Base-by-base conservation (phyloP, 2,113 vertebrate species). In the Lutjanus erythropterus region DNA sequence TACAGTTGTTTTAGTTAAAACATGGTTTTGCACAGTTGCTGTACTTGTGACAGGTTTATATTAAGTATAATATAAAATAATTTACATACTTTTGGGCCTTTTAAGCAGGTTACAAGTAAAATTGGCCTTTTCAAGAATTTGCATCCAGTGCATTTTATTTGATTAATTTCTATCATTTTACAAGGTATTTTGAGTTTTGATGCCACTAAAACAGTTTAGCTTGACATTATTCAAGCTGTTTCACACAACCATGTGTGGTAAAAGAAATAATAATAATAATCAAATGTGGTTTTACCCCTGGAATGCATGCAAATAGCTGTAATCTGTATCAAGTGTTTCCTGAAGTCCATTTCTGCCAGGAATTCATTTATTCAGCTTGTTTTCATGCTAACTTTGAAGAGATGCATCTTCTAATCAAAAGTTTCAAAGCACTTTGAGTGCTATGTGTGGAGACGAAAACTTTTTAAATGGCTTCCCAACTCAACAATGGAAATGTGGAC, bases 391-490 rank as follows among this genome's bases (percentile, higher is more conserved):
- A 73, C 80, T 75, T 71, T 85, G 59, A 64, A 87, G 83, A 86
- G 89, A 88, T 74, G 59, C 75, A 82, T 85, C 83, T 91, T 84
- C 75, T 78, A 78, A 80, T 82, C 74, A 75, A 92, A 92, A 89
- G 80, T 92, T 90, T 89, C 52, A 42, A 55, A 89, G 84, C 86
- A 70, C 82, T 88, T 81, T 81, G 76, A 84, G 79, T 81, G 71
- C 81, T 64, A 66, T 52, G 31, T 53, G 50, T 56, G 46, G 76
- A 82, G 86, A 87, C 73, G 10, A 78, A 86, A 91, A 92, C 81
- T 91, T 93, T 88, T 78, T 73, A 90, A 93, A 93, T 82, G 70
- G 90, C 85, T 62, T 71, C 71, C 31, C 84, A 90, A 68, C 81
- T 85, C 83, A 81, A 55, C 68, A 77, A 89, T 93, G 84, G 89